These are phyloP conservation scores for Heteromyza rotundicornis DNA, from an alignment of 2,888 invertebrate species.

Conservation along the genomic window DNA sequence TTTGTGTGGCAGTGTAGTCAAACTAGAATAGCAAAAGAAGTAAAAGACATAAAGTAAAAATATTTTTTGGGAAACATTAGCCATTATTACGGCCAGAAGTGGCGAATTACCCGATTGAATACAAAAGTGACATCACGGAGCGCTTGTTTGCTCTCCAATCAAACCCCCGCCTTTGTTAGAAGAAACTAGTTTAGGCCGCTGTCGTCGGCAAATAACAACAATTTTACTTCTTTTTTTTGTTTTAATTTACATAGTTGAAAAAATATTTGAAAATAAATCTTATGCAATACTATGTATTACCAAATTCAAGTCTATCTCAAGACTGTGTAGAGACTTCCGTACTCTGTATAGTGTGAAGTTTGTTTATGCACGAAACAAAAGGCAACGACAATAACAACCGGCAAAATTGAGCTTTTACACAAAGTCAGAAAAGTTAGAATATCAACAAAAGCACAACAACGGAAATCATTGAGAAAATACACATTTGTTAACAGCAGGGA, in stretches of 20 bases:
- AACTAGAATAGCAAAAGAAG: not conserved
- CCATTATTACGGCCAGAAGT: not conserved
- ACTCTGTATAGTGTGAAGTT: no score
- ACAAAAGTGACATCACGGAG: not conserved
- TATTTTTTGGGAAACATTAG: not conserved
- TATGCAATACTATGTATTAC: not conserved
- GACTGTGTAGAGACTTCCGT: no score
- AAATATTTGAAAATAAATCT: no score
- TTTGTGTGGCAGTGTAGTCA: not conserved
- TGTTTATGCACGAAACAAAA: no score
- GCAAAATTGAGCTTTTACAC: not conserved
- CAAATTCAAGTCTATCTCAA: not conserved
- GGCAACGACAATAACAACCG: not conserved
- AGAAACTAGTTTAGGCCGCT: not conserved
- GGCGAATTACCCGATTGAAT: not conserved
- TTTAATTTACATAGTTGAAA: no score
- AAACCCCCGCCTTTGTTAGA: not conserved
- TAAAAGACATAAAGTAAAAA: no score
- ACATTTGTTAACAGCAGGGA: conserved; percentile 24
- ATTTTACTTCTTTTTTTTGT: no score
- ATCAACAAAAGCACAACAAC: not conserved
- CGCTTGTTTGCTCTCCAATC: not conserved
- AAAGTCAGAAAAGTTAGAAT: not conserved
- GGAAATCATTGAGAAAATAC: not conserved
- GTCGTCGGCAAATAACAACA: not conserved